These are phyloP conservation scores for Philotrypesis tridentata DNA, from an alignment of 1,140 invertebrate genomes.

Conservation along the genomic window DNA sequence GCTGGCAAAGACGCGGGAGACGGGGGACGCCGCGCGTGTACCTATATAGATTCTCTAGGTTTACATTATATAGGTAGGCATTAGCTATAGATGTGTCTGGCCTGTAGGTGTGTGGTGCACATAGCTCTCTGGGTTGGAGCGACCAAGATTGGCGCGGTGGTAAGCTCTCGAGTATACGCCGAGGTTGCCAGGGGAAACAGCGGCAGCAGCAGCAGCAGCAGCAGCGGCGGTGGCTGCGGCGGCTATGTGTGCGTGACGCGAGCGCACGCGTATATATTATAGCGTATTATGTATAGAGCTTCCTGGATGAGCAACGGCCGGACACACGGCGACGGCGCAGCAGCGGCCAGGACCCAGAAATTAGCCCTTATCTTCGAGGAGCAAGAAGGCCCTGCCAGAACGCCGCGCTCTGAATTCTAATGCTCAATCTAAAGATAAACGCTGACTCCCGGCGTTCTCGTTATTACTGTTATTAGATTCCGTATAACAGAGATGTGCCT, in stretches of 20 bases:
- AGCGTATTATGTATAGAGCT: too few relatives aligned
- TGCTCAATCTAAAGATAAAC: constrained; percentile 46
- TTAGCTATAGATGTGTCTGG: too few relatives aligned
- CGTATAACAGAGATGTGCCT: neutral
- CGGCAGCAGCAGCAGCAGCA: too few relatives aligned
- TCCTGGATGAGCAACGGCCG: constrained; percentile 25
- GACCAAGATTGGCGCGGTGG: too few relatives aligned
- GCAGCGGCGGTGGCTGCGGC: too few relatives aligned
- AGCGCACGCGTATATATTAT: neutral
- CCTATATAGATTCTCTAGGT: too few relatives aligned
- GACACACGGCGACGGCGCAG: constrained; percentile 3
- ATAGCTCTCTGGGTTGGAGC: too few relatives aligned
- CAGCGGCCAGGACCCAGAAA: constrained; percentile 37
- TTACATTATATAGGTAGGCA: too few relatives aligned
- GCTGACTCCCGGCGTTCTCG: neutral
- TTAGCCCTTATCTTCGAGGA: constrained; percentile 44
- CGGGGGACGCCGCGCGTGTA: too few relatives aligned
- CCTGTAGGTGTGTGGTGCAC: too few relatives aligned
- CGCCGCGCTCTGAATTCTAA: constrained; percentile 30
- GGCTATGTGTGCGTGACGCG: neutral
- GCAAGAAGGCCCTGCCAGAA: neutral
- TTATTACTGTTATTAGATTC: constrained; percentile 26
- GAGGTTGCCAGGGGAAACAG: too few relatives aligned
- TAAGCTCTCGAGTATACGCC: too few relatives aligned
- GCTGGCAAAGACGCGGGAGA: constrained; percentile 47